phyloP scores from a whole-genome alignment of 2,797 vertebrate species.

The Knipowitschia caucasica region DNA sequence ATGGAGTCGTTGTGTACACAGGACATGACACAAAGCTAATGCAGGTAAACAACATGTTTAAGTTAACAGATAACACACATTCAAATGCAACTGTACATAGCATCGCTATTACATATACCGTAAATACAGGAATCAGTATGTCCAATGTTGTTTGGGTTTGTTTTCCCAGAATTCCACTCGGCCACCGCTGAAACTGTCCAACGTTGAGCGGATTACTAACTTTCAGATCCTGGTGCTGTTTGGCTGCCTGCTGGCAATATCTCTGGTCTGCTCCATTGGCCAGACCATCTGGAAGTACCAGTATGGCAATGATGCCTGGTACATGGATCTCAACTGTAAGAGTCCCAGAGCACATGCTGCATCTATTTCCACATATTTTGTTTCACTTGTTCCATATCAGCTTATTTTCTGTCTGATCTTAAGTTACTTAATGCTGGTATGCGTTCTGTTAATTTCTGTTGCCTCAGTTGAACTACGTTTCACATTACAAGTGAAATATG shows the following conservation, averaged over 20 bases:
- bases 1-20: slow-evolving; percentile 96
- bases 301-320: slow-evolving; percentile 91
- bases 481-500: slow-evolving; percentile 80
- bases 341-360: slow-evolving; percentile 49
- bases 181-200: slow-evolving; percentile 96
- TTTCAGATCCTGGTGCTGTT: slow-evolving; percentile 97
- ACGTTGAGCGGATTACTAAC: slow-evolving; percentile 97
- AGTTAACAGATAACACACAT: neutral
- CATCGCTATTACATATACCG: no score
- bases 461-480: slow-evolving; percentile 76
- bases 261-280: slow-evolving; percentile 93
- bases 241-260: slow-evolving; percentile 95
- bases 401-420: slow-evolving; percentile 70
- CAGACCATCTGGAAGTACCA: slow-evolving; percentile 95
- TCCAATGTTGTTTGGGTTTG: neutral
- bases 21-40: slow-evolving; percentile 99
- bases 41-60: slow-evolving; percentile 80
- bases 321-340: slow-evolving; percentile 98
- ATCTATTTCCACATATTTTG: slow-evolving; percentile 71
- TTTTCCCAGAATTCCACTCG: slow-evolving; percentile 90
- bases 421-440: slow-evolving; percentile 68
- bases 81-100: neutral
- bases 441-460: slow-evolving; percentile 69
- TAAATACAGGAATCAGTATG: neutral
- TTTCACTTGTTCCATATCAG: slow-evolving; percentile 75